phyloP scores from a whole-genome alignment of 2,113 vertebrate species.

The Canis aureus region DNA sequence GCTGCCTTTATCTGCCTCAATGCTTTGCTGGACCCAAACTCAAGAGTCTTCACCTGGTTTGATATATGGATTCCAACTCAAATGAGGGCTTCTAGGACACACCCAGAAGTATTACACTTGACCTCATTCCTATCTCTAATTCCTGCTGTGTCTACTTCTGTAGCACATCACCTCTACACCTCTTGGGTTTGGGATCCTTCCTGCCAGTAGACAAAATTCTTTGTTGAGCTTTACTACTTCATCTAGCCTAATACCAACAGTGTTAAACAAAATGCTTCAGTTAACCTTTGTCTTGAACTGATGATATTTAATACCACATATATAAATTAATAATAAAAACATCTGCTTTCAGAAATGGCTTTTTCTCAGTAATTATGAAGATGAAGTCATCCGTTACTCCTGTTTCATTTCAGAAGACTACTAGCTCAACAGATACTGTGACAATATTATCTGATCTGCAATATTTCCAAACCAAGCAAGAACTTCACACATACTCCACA shows the following conservation, averaged over 20 bases:
- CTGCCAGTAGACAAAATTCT: not conserved
- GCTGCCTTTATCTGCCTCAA: not conserved
- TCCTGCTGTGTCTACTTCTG: not conserved
- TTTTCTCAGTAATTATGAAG: conserved; percentile 17
- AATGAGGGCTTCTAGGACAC: not conserved
- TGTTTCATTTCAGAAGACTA: not conserved
- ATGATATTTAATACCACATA: not conserved
- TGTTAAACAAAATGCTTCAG: not conserved
- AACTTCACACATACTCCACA: conserved; percentile 38
- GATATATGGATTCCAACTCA: not conserved
- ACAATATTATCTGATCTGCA: conserved; percentile 57
- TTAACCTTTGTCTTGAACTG: not conserved
- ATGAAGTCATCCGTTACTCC: not conserved
- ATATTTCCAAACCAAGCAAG: not conserved
- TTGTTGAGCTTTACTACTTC: not conserved
- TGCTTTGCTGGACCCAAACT: not conserved
- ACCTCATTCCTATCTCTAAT: not conserved
- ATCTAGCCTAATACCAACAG: not conserved
- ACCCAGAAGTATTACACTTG: not conserved
- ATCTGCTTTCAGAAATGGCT: not conserved
- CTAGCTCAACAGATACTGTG: not conserved
- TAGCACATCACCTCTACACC: not conserved
- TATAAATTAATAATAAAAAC: conserved; percentile 14
- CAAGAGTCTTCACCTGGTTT: not conserved
- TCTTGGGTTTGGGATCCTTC: not conserved